Evolutionary conservation across 92 coral and sea anemone species (phyloP).

Genomic region (Porites rus): DNA sequence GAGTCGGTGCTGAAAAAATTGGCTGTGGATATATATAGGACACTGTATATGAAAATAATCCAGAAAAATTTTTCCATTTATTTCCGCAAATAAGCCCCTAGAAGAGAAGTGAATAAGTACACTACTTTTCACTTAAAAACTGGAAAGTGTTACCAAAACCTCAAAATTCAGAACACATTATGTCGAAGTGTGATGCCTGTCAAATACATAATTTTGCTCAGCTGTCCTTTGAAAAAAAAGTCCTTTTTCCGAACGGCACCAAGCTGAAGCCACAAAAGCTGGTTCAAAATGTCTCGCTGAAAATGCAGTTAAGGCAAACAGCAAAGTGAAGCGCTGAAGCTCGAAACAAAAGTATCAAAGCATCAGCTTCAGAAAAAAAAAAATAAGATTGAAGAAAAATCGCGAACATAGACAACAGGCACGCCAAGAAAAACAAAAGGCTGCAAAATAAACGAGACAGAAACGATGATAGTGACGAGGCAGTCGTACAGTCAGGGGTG

Average conservation of each 20-base stretch:
- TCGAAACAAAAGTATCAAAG: conserved; percentile 49
- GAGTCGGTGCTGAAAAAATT: no score
- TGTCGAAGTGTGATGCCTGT: conserved; percentile 18
- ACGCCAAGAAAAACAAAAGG: conserved; percentile 24
- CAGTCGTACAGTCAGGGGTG: conserved; percentile 45
- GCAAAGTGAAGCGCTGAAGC: conserved; percentile 30
- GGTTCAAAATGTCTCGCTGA: conserved; percentile 16
- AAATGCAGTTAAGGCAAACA: neutral
- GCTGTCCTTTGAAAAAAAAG: neutral
- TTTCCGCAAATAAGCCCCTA: neutral
- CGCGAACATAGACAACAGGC: conserved; percentile 33
- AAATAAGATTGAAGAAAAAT: conserved; percentile 17
- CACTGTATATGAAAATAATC: no score
- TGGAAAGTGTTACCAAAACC: conserved; percentile 20
- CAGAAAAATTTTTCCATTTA: no score
- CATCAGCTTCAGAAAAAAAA: conserved; percentile 33
- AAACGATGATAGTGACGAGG: conserved; percentile 51
- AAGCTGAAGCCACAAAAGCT: neutral
- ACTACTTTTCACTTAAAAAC: conserved; percentile 11
- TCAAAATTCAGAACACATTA: conserved; percentile 12
- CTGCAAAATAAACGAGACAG: conserved; percentile 42
- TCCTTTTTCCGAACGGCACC: conserved; percentile 12
- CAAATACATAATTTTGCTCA: neutral
- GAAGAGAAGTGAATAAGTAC: neutral
- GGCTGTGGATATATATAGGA: no score